phyloP scores from a whole-genome alignment of 2,113 vertebrate genomes.

The Phaetusa simplex region DNA sequence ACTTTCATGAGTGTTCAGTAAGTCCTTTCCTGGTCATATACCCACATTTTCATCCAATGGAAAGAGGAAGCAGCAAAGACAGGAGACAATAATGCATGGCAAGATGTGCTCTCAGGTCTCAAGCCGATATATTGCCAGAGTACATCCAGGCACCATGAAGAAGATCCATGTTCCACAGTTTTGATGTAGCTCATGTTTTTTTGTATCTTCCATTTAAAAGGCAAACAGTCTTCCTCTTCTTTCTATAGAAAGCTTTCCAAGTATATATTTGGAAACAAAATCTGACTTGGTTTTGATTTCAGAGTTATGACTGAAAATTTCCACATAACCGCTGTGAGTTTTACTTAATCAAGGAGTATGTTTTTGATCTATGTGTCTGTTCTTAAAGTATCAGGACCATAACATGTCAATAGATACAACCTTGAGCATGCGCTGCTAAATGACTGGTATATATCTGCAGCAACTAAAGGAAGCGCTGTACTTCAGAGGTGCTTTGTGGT shows the following conservation, averaged over 20 bases:
- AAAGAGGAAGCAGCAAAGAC: background rate
- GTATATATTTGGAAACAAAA: background rate
- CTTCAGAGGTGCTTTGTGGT: background rate
- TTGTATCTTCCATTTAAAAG: background rate
- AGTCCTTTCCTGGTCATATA: background rate
- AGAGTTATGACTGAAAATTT: background rate
- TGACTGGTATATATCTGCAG: background rate
- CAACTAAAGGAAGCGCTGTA: background rate
- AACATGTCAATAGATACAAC: background rate
- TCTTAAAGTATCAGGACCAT: background rate
- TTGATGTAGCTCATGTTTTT: background rate
- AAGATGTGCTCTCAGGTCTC: accelerated
- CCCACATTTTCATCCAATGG: background rate
- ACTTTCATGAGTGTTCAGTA: background rate
- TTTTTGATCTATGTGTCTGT: background rate
- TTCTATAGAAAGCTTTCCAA: background rate
- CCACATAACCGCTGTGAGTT: background rate
- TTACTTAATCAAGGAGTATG: background rate
- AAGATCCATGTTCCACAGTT: background rate
- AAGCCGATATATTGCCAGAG: background rate
- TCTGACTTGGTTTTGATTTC: background rate
- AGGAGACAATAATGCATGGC: background rate
- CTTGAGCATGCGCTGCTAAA: background rate
- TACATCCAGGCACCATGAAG: background rate
- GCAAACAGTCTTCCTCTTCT: background rate